These are phyloP conservation scores for Eptatretus burgeri DNA, from an alignment of 2,113 vertebrate genomes.

Conservation along the genomic window DNA sequence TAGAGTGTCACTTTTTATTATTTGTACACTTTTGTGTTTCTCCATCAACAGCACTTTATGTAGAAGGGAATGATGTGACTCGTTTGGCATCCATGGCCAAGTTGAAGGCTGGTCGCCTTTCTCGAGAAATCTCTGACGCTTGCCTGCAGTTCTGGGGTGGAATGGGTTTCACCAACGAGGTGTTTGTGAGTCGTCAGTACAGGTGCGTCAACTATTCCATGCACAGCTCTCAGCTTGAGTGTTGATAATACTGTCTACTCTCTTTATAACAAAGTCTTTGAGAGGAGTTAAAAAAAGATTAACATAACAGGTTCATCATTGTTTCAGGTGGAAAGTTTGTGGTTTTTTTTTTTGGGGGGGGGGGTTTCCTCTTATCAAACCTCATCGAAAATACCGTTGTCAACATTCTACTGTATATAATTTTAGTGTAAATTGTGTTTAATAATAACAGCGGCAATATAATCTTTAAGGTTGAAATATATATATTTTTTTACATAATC, in stretches of 20 bases:
- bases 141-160: conserved; percentile 66
- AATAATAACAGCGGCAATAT: no score
- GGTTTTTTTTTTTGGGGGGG: no score
- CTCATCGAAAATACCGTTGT: no score
- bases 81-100: conserved; percentile 53
- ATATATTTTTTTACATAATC: no score
- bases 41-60: conserved; percentile 20
- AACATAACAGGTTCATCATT: no score
- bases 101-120: conserved; percentile 33
- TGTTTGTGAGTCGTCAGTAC: conserved; percentile 39
- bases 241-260: background rate
- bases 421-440: no score
- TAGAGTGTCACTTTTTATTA: background rate
- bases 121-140: conserved; percentile 28
- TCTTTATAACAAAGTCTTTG: background rate
- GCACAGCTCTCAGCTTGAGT: background rate
- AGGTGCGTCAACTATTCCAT: conserved; percentile 22
- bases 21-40: background rate
- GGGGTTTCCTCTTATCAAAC: no score
- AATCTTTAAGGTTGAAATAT: no score
- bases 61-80: conserved; percentile 39
- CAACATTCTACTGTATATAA: no score
- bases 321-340: no score
- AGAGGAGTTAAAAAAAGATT: no score
- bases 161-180: conserved; percentile 50